Percentiles rank a stretch among this genome's conserved stretches.
Conservation (phyloP, 2,888 invertebrate species). For the Adelognathus sp. region DNA sequence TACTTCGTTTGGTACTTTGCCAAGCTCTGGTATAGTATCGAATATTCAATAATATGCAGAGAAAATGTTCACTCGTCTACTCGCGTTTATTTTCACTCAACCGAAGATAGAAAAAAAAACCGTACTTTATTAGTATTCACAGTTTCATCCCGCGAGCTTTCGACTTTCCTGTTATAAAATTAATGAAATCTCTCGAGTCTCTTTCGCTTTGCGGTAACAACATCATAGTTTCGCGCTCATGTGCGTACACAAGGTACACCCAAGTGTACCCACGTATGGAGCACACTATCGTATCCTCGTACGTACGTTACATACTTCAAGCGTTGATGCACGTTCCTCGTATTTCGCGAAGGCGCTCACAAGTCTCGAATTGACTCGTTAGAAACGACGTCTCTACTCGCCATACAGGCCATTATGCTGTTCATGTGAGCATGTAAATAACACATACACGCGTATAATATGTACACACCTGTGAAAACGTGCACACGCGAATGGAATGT, state of each 20-base stretch:
- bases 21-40: too few species aligned
- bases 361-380: slow-evolving; percentile 58
- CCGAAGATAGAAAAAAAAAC: too few species aligned
- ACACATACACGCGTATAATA: not conserved
- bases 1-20: too few species aligned
- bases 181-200: not conserved
- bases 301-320: not conserved
- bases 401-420: slow-evolving; percentile 31
- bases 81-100: too few species aligned
- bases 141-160: not conserved
- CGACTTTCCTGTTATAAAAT: not conserved
- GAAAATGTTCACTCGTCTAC: too few species aligned
- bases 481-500: slow-evolving; percentile 46
- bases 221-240: not conserved
- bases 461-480: not conserved
- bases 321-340: slow-evolving; percentile 28
- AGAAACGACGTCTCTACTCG: slow-evolving; percentile 52
- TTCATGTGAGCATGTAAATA: slow-evolving; percentile 34
- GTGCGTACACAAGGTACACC: not conserved
- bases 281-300: not conserved
- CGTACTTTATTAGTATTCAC: not conserved
- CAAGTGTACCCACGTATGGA: not conserved
- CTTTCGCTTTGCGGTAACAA: not conserved
- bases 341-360: slow-evolving; percentile 34
- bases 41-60: too few species aligned